These are phyloP conservation scores for Alloscopus bannaensis DNA, from an alignment of 2,888 invertebrate genomes.

Conservation along the genomic window DNA sequence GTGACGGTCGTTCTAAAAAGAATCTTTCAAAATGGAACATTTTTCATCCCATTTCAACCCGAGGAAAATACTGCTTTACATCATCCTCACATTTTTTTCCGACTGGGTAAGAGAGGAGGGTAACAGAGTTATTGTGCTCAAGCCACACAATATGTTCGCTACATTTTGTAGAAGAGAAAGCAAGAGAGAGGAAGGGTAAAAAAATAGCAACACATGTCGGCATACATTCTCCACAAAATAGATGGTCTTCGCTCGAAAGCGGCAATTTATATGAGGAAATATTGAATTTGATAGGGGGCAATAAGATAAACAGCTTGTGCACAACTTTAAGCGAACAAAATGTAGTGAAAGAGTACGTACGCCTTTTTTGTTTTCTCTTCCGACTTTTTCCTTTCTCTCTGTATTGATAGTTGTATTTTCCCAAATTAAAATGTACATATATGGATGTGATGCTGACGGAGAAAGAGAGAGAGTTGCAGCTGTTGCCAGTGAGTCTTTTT, in stretches of 20 bases:
- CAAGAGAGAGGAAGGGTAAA: not conserved
- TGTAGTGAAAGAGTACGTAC: not conserved
- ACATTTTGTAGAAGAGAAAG: not conserved
- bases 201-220: constrained; percentile 47
- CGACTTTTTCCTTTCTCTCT: constrained; percentile 7
- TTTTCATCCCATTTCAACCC: constrained; percentile 28
- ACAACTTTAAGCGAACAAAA: too few relatives aligned
- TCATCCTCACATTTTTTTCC: not conserved
- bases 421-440: too few relatives aligned
- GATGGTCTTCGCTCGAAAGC: constrained; percentile 29
- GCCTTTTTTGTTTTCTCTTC: constrained; percentile 13
- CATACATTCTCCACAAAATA: constrained; percentile 30
- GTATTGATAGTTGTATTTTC: not conserved
- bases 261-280: constrained; percentile 37
- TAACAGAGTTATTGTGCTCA: not conserved
- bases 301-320: constrained; percentile 58
- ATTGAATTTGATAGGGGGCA: constrained; percentile 49
- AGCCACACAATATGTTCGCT: not conserved
- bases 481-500: constrained; percentile 11
- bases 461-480: constrained; percentile 2
- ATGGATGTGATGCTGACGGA: constrained; percentile 11
- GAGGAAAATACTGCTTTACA: not conserved
- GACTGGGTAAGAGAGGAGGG: not conserved
- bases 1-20: not conserved
- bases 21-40: constrained; percentile 1